phyloP scores from a whole-genome alignment of 2,888 invertebrate genomes.

The Gymnocheta viridis region DNA sequence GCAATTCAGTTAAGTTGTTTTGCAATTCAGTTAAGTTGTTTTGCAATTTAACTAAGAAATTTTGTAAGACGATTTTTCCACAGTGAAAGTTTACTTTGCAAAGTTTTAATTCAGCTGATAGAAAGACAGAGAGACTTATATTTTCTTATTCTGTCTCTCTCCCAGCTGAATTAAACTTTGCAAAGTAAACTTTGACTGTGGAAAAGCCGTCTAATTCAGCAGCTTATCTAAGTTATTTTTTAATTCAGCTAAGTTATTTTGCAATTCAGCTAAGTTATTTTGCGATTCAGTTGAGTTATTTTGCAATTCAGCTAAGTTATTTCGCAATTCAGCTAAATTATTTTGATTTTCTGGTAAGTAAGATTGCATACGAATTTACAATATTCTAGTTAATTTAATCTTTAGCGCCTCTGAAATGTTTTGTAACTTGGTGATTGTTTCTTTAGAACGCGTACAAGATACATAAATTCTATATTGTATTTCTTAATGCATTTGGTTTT shows the following conservation, averaged over 20 bases:
- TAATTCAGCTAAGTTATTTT: not conserved
- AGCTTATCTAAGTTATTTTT: too few species aligned
- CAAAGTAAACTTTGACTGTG: too few species aligned
- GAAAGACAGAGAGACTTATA: too few species aligned
- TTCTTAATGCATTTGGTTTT: slow-evolving; percentile 45
- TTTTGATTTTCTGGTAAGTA: not conserved
- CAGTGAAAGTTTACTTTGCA: too few species aligned
- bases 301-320: not conserved
- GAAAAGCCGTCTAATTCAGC: too few species aligned
- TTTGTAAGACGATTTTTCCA: too few species aligned
- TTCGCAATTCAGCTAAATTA: not conserved
- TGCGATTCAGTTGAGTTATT: not conserved
- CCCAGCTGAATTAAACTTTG: too few species aligned
- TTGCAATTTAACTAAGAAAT: too few species aligned
- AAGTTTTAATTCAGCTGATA: too few species aligned
- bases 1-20: not conserved
- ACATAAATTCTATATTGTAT: slow-evolving; percentile 18
- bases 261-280: too few species aligned
- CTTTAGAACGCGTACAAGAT: not conserved
- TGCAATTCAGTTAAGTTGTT: not conserved
- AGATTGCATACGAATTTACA: not conserved
- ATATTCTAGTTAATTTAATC: not conserved
- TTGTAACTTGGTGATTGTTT: not conserved
- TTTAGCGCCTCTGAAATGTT: slow-evolving; percentile 6
- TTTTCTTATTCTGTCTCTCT: too few species aligned